Percentiles rank a stretch among this genome's conserved stretches.
Evolutionary conservation across 2,888 invertebrate species (phyloP).

Genomic region (Proisotoma minuta): DNA sequence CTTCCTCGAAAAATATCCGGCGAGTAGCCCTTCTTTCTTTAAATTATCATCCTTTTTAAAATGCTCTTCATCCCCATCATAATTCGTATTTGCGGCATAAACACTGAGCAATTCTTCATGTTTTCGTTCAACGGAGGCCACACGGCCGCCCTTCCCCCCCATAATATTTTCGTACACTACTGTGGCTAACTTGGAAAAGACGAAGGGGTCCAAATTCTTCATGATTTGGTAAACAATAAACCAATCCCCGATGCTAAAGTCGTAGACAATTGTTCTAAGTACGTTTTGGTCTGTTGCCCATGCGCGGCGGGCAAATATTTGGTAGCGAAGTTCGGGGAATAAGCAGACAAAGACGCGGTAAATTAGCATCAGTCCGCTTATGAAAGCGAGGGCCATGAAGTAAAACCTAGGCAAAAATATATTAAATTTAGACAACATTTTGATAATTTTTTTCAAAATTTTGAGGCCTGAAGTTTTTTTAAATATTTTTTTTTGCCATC

Average conservation of each 20-base stretch:
- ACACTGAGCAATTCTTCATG: background rate
- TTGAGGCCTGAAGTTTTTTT: too few species aligned
- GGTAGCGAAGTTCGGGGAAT: background rate
- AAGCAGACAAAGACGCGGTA: background rate
- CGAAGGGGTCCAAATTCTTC: slow-evolving; percentile 6
- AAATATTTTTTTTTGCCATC: too few species aligned
- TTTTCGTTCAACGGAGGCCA: background rate
- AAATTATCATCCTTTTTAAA: too few species aligned
- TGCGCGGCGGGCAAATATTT: background rate
- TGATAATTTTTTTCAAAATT: too few species aligned
- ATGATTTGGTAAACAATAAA: slow-evolving; percentile 7
- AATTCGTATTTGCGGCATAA: background rate
- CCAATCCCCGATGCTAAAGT: slow-evolving; percentile 1
- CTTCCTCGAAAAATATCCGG: too few species aligned
- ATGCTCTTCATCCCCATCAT: background rate
- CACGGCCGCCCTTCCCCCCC: background rate
- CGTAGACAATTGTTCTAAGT: background rate
- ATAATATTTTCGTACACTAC: background rate
- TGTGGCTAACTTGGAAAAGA: background rate
- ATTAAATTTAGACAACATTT: too few species aligned
- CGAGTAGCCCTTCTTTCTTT: too few species aligned
- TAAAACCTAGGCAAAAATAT: too few species aligned
- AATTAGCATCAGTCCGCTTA: background rate
- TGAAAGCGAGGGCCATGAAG: background rate
- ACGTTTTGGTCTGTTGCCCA: background rate